These are phyloP conservation scores for Xylocampa areola DNA, from an alignment of 2,888 invertebrate species.

Conservation along the genomic window DNA sequence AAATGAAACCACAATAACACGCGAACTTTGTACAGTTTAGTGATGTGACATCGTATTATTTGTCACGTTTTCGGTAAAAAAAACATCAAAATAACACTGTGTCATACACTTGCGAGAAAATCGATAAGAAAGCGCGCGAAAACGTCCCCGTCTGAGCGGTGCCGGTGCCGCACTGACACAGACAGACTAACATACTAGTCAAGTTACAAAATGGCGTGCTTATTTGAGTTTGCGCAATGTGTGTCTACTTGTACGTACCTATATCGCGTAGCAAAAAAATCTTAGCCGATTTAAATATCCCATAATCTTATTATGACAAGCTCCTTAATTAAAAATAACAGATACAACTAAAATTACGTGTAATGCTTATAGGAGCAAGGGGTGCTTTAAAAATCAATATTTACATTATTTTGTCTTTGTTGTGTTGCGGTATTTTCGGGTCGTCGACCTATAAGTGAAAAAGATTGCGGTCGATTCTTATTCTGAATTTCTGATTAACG, in stretches of 20 bases:
- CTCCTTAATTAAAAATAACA: neutral
- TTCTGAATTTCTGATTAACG: neutral
- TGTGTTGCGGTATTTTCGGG: slow-evolving; percentile 56
- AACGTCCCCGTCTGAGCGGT: slow-evolving; percentile 61
- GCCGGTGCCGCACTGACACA: slow-evolving; percentile 78
- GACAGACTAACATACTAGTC: slow-evolving; percentile 61
- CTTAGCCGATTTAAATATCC: slow-evolving; percentile 22
- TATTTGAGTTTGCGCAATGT: slow-evolving; percentile 77
- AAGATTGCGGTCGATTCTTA: slow-evolving; percentile 22
- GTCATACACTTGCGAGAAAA: slow-evolving; percentile 61
- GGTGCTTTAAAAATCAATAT: slow-evolving; percentile 56
- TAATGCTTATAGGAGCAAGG: slow-evolving; percentile 9
- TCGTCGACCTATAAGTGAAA: slow-evolving; percentile 47
- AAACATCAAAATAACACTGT: slow-evolving; percentile 81
- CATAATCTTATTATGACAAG: slow-evolving; percentile 11
- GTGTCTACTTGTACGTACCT: slow-evolving; percentile 35
- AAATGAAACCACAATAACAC: slow-evolving; percentile 71
- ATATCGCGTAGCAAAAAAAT: slow-evolving; percentile 28
- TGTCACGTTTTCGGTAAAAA: slow-evolving; percentile 71
- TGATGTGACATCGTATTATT: slow-evolving; percentile 67
- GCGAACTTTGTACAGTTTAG: slow-evolving; percentile 55
- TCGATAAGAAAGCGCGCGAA: slow-evolving; percentile 71
- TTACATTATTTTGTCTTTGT: slow-evolving; percentile 43
- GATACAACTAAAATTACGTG: neutral
- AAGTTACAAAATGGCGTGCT: slow-evolving; percentile 73